Conservation (phyloP, 2,113 vertebrate genomes). For the Cyphotilapia sp. region DNA sequence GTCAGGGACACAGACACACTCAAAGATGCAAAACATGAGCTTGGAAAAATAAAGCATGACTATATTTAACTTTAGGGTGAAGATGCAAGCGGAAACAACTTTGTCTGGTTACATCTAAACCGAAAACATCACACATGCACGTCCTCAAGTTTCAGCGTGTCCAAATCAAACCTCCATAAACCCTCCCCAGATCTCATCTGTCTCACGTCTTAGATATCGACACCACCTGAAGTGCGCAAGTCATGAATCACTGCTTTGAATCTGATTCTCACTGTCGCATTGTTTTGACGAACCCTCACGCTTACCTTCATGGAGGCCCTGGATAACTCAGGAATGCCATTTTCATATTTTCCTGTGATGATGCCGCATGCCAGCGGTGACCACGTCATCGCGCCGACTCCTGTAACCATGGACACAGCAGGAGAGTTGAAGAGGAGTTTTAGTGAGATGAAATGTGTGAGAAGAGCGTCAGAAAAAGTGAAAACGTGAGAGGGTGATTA, state of each 20-base stretch:
- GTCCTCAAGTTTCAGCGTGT: not conserved
- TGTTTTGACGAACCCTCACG: not conserved
- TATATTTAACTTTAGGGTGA: not conserved
- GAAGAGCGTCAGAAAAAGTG: not conserved
- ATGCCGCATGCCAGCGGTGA: conserved; percentile 96
- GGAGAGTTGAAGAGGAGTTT: not conserved
- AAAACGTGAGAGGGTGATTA: not conserved
- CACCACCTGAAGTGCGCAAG: not conserved
- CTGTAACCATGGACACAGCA: conserved; percentile 61
- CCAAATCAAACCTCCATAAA: not conserved
- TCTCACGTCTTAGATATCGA: not conserved
- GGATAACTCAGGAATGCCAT: conserved; percentile 91
- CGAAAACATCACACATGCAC: not conserved
- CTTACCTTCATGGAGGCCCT: conserved; percentile 95
- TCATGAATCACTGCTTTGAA: not conserved
- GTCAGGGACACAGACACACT: not conserved
- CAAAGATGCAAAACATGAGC: not conserved
- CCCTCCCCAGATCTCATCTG: not conserved
- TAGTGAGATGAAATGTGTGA: not conserved
- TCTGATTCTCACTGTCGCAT: not conserved
- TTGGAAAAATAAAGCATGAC: not conserved
- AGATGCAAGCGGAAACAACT: not conserved
- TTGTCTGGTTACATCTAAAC: not conserved
- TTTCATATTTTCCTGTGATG: conserved; percentile 97
- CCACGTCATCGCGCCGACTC: conserved; percentile 98